These are phyloP conservation scores for Eurystomus glaucurus DNA, from an alignment of 2,797 vertebrate genomes.

Conservation along the genomic window DNA sequence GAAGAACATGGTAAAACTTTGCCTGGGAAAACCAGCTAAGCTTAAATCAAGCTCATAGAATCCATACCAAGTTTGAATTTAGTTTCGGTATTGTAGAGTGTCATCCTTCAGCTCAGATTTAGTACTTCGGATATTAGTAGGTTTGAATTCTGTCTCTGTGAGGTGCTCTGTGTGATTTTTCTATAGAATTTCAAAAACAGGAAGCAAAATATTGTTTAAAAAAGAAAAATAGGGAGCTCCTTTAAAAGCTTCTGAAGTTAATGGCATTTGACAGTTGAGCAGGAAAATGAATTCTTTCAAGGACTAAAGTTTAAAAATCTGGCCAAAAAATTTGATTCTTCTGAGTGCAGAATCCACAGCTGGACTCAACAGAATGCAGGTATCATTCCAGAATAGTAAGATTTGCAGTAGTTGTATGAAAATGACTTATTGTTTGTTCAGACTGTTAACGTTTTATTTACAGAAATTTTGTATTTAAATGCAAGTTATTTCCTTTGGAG, in stretches of 20 bases:
- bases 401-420: background rate
- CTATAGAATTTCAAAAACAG: background rate
- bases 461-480: background rate
- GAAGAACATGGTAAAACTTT: background rate
- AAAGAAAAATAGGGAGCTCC: background rate
- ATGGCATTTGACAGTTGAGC: background rate
- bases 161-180: background rate
- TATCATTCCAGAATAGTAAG: background rate
- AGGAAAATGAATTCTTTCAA: background rate
- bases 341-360: background rate
- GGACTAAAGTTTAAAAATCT: background rate
- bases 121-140: background rate
- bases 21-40: background rate
- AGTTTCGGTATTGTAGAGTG: background rate
- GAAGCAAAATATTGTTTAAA: background rate
- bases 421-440: fast-evolving
- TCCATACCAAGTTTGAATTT: background rate
- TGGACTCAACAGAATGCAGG: background rate
- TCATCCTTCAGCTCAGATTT: background rate
- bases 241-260: background rate
- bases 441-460: background rate
- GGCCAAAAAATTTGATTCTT: background rate
- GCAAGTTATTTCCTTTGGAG: background rate
- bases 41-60: background rate
- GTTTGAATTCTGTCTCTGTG: background rate